Evolutionary conservation across 2,888 invertebrate genomes (phyloP), one percentile per base, ranked within the genome.

Genomic region (Empis stercorea): DNA sequence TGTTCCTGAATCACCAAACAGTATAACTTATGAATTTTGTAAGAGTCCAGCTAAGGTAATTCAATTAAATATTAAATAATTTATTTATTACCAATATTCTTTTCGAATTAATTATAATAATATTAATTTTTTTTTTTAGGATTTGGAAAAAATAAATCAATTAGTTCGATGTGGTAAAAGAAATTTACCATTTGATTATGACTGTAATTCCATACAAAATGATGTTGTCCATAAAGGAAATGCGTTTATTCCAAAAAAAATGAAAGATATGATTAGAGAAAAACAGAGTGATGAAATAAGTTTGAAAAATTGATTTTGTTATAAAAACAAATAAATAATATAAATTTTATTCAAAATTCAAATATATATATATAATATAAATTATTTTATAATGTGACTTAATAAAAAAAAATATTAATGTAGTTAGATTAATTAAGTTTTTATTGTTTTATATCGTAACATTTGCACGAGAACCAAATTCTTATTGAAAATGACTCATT

Each of bases 11-110:
- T 64, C 66, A 34, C 63, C 67, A 27, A 60, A 60, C 55, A 58
- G 61, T 47, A 50, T 64, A 41, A 63, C 62, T 23, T 69, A 62
- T 52, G 60, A 63, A 32, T 59, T 67, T 49, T 60, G 58, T 41
- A 60, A 56, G 49, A 68, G 68, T 54, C 69, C 69, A 17, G 62
- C 64, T 43, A 67, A 69, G 58, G 68, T 65, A 54, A 51, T 44
- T 41, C 10, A 30, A 6, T 6, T n/a, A n/a, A n/a, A n/a, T n/a
- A n/a, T n/a, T n/a, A n/a, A n/a, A n/a, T n/a, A n/a, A n/a, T n/a
- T n/a, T n/a, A n/a, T n/a, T n/a, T n/a, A n/a, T n/a, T n/a, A n/a
- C n/a, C n/a, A n/a, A n/a, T n/a, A n/a, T n/a, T n/a, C n/a, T n/a
- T n/a, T n/a, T n/a, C n/a, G n/a, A n/a, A n/a, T n/a, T n/a, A 20